Evolutionary conservation across 2,113 vertebrate genomes (phyloP).

Genomic region (Lepus americanus): DNA sequence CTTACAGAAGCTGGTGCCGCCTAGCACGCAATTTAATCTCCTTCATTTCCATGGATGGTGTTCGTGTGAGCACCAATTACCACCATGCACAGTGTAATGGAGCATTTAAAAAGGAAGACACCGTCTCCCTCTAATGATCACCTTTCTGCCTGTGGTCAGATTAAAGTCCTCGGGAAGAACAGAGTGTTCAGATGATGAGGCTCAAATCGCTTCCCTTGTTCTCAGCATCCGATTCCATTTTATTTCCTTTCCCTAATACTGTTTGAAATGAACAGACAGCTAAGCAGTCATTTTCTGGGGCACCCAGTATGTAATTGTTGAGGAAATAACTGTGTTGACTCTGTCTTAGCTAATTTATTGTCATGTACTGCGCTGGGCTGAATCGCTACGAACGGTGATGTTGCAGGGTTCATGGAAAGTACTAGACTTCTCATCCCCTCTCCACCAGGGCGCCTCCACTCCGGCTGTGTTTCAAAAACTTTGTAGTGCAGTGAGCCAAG

Average conservation of each 20-base stretch:
- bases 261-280: constrained; percentile 63
- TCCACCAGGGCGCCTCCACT: no score
- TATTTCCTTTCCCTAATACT: neutral
- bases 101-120: constrained; percentile 28
- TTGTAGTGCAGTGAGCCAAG: no score
- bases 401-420: neutral
- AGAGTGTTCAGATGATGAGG: constrained; percentile 51
- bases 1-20: neutral
- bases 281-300: constrained; percentile 79
- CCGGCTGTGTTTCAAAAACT: no score
- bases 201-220: constrained; percentile 39
- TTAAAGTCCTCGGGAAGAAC: neutral
- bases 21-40: neutral
- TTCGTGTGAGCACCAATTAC: neutral
- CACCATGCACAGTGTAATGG: neutral
- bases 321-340: constrained; percentile 77
- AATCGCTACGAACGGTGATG: constrained; percentile 55
- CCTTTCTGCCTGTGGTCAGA: constrained; percentile 65
- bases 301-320: constrained; percentile 78
- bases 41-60: neutral
- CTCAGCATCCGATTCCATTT: constrained; percentile 51
- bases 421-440: neutral
- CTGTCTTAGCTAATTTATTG: constrained; percentile 75
- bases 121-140: constrained; percentile 44
- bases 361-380: neutral